These are phyloP conservation scores for Cardiocondyla obscurior DNA, from an alignment of 1,140 invertebrate genomes.

Conservation along the genomic window DNA sequence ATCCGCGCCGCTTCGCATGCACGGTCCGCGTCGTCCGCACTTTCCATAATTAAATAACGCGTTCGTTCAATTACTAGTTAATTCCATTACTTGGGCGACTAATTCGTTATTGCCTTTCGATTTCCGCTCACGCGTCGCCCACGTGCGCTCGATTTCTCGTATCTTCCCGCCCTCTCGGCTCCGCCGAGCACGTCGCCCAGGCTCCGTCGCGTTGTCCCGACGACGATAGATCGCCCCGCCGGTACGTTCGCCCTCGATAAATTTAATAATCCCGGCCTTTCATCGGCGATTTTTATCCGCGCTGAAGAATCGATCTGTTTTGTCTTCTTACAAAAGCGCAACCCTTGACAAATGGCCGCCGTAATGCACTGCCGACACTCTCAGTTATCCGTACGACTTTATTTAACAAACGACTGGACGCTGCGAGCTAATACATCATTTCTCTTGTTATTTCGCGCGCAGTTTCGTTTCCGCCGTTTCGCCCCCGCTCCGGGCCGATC, in stretches of 20 bases:
- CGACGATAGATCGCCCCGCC: constrained; percentile 57
- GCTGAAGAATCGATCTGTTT: constrained; percentile 49
- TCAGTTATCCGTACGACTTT: constrained; percentile 17
- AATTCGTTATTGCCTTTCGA: constrained; percentile 67
- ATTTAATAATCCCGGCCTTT: constrained; percentile 62
- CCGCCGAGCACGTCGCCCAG: constrained; percentile 37
- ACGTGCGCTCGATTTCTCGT: constrained; percentile 61
- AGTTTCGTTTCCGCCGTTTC: background rate
- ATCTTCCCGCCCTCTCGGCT: constrained; percentile 58
- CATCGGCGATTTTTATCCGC: constrained; percentile 66
- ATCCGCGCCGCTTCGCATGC: background rate
- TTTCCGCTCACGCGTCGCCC: constrained; percentile 67
- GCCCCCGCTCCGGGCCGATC: background rate
- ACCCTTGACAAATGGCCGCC: constrained; percentile 60
- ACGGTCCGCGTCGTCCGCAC: background rate
- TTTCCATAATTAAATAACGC: constrained; percentile 46
- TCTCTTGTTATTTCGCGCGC: background rate
- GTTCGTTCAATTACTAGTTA: constrained; percentile 42
- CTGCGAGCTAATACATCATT: constrained; percentile 22
- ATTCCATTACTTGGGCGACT: constrained; percentile 55
- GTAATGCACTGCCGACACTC: constrained; percentile 32
- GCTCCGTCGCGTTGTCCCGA: constrained; percentile 20
- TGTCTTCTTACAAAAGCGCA: constrained; percentile 33
- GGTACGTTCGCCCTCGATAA: constrained; percentile 63
- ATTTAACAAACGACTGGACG: constrained; percentile 3